Percentiles rank a stretch among this genome's conserved stretches.
These are phyloP conservation scores for Diorhabda sublineata DNA, from an alignment of 1,140 invertebrate genomes.

Conservation along the genomic window DNA sequence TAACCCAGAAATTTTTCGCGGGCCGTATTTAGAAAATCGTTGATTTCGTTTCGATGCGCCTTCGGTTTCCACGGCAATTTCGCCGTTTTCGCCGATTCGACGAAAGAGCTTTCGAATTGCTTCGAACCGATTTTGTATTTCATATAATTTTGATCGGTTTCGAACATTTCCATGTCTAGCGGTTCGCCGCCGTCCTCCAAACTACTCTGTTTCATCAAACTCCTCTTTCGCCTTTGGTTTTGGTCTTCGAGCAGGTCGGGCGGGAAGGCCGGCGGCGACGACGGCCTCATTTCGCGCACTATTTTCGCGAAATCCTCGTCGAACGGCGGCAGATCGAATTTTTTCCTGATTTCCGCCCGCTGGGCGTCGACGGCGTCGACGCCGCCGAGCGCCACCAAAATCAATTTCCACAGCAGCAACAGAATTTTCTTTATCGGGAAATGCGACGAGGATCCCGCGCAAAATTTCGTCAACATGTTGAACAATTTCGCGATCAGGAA, in stretches of 20 bases:
- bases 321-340: slow-evolving; percentile 66
- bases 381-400: slow-evolving; percentile 86
- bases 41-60: slow-evolving; percentile 88
- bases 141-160: slow-evolving; percentile 46
- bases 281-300: slow-evolving; percentile 86
- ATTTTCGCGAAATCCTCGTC: slow-evolving; percentile 93
- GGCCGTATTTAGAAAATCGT: slow-evolving; percentile 86
- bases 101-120: not conserved
- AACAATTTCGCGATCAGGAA: slow-evolving; percentile 83
- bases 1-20: slow-evolving; percentile 92
- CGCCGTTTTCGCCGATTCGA: slow-evolving; percentile 30
- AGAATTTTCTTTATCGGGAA: slow-evolving; percentile 98
- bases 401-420: slow-evolving; percentile 92
- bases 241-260: slow-evolving; percentile 87
- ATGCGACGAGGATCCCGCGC: slow-evolving; percentile 88
- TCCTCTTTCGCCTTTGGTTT: slow-evolving; percentile 64
- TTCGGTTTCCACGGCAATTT: slow-evolving; percentile 93
- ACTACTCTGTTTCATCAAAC: slow-evolving; percentile 89
- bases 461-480: slow-evolving; percentile 91
- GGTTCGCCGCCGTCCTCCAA: slow-evolving; percentile 76
- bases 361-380: slow-evolving; percentile 70
- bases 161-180: slow-evolving; percentile 63
- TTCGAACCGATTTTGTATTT: slow-evolving; percentile 24
- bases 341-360: slow-evolving; percentile 55
- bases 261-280: slow-evolving; percentile 90